Evolutionary conservation across 2,797 vertebrate genomes (phyloP), one percentile per base, ranked within the genome.

Genomic region (Trachops cirrhosus): DNA sequence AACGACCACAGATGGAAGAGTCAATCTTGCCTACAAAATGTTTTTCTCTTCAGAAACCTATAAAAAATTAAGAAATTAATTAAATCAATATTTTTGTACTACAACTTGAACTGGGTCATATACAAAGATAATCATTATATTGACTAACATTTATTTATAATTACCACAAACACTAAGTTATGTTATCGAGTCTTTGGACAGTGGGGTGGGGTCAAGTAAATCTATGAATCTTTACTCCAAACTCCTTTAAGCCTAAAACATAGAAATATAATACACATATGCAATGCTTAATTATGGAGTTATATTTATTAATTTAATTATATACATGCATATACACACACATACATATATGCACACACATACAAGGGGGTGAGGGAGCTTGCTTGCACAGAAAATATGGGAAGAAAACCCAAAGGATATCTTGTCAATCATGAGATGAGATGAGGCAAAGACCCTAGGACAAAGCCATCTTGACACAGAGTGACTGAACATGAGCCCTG

Each of bases 1-100:
- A 96, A 87, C 64, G 26, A 95, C 79, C 29, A 95, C 21, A 95
- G 19, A 83, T 64, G 52, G 29, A 94, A 85, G 34, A 94, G 32
- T 70, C 52, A 62, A 32, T 78, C 67, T 80, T 93, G 79, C 6
- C 64, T 68, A 44, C 92, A 62, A 94, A 22, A 93, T 50, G 32
- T 94, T 84, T 93, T 44, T 82, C 19, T 90, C 67, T 93, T 86
- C 86, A 48, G 18, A 86, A 91, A 74, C 44, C 39, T 85, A 70
- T 68, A 5, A 78, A 80, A 88, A 88, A 87, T 39, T 85, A 92
- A 85, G 37, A 71, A 85, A 67, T 94, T 93, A 78, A 91, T 14
- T 78, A 18, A 87, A 87, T 77, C 34, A 85, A 18, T 54, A 48
- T 32, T 77, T 90, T 91, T 93, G 4, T 96, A 88, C 34, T 59